Evolutionary conservation across 2,113 vertebrate genomes (phyloP).

Genomic region (Clarias batrachus): DNA sequence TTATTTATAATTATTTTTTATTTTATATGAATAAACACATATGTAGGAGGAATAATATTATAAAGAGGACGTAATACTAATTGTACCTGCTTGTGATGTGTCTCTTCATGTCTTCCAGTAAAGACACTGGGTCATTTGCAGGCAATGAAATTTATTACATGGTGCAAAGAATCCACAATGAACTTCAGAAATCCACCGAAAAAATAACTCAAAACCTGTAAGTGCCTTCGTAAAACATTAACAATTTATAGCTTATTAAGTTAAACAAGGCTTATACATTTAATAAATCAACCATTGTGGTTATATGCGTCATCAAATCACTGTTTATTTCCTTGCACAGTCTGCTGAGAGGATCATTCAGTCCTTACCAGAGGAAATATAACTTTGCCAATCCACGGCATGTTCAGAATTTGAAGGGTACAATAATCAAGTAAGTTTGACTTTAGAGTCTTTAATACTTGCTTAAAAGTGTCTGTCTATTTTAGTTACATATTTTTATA

Average conservation of each 20-base stretch:
- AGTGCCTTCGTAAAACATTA: conserved; percentile 17
- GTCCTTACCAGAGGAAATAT: conserved; percentile 69
- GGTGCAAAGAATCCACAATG: conserved; percentile 66
- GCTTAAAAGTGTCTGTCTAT: not conserved
- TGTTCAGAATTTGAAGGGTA: conserved; percentile 67
- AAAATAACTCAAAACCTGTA: conserved; percentile 67
- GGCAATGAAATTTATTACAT: conserved; percentile 71
- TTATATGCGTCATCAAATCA: not conserved
- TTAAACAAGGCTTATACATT: not conserved
- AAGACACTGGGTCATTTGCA: conserved; percentile 66
- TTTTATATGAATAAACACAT: not conserved
- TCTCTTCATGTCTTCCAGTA: conserved; percentile 53
- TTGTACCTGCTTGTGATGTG: not conserved
- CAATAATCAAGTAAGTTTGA: conserved; percentile 68
- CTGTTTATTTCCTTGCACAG: conserved; percentile 54
- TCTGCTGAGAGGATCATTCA: conserved; percentile 71
- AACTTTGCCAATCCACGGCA: conserved; percentile 75
- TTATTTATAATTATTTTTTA: not conserved
- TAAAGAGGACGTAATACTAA: not conserved
- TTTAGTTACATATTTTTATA: not conserved
- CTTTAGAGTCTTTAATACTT: not conserved
- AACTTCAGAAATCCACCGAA: conserved; percentile 63
- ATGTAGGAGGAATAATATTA: not conserved
- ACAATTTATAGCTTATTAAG: not conserved
- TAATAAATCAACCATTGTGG: not conserved